phyloP scores from a whole-genome alignment of 2,888 invertebrate genomes.

The Plutella xylostella region DNA sequence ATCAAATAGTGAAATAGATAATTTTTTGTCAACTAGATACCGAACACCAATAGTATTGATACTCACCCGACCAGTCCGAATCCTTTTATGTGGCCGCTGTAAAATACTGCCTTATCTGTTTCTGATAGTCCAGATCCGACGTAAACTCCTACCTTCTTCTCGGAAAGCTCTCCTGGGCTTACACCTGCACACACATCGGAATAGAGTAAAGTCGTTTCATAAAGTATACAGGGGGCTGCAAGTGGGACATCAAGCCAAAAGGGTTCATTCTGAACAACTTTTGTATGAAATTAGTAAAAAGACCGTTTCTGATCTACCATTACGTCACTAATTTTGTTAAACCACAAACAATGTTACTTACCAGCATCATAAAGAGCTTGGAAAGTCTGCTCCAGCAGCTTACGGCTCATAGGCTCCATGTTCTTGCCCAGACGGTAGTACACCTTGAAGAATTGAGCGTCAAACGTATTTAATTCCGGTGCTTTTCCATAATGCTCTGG shows the following conservation, averaged over 20 bases:
- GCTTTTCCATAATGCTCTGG: conserved; percentile 74
- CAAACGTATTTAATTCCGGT: conserved; percentile 71
- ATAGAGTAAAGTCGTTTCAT: too few relatives aligned
- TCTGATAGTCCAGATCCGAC: conserved; percentile 68
- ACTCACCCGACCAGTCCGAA: conserved; percentile 41
- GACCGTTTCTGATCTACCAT: too few relatives aligned
- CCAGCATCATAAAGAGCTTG: conserved; percentile 77
- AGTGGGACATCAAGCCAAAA: too few relatives aligned
- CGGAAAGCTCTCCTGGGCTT: conserved; percentile 68
- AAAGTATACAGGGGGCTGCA: too few relatives aligned
- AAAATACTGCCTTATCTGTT: conserved; percentile 65
- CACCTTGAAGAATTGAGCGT: conserved; percentile 75
- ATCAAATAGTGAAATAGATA: too few relatives aligned
- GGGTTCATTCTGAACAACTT: too few relatives aligned
- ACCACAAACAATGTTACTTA: conserved; percentile 13
- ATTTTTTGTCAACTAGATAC: too few relatives aligned
- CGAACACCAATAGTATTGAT: too few relatives aligned
- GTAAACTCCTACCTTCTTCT: conserved; percentile 63
- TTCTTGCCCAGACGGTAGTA: conserved; percentile 71
- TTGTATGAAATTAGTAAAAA: too few relatives aligned
- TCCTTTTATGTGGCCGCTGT: conserved; percentile 26
- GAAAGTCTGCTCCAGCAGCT: conserved; percentile 76
- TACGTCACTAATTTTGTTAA: too few relatives aligned
- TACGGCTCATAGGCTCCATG: conserved; percentile 76
- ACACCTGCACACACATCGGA: conserved; percentile 38